A percentile compares a stretch with the other conserved stretches of the same genome.
Evolutionary conservation across 2,113 vertebrate species (phyloP).

Genomic region (Arizona elegans): DNA sequence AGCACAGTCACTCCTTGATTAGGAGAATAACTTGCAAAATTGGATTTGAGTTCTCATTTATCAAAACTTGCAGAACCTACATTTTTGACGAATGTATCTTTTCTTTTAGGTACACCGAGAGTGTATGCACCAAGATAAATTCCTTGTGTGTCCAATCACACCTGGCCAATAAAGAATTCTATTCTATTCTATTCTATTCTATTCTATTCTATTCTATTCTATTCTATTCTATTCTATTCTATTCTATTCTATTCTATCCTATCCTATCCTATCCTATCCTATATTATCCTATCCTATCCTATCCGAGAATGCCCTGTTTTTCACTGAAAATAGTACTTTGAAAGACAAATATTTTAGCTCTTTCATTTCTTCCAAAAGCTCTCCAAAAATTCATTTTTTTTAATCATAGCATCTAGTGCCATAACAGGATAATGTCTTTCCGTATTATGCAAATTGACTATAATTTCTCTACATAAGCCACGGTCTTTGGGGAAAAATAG

Average conservation of each 20-base stretch:
- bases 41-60: background rate
- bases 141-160: too few relatives aligned
- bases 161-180: too few relatives aligned
- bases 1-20: background rate
- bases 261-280: too few relatives aligned
- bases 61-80: background rate
- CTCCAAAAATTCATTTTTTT: background rate
- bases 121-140: too few relatives aligned
- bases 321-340: rapidly evolving
- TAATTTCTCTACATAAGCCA: constrained; percentile 1
- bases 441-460: constrained; percentile 29
- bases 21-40: background rate
- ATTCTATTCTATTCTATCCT: too few relatives aligned
- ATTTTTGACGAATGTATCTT: too few relatives aligned
- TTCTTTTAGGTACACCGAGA: too few relatives aligned
- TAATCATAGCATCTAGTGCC: background rate
- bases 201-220: too few relatives aligned
- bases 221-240: too few relatives aligned
- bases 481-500: background rate
- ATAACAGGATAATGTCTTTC: background rate
- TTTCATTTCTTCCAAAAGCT: background rate
- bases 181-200: too few relatives aligned
- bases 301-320: background rate
- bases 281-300: too few relatives aligned
- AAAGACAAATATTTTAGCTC: rapidly evolving